These are phyloP conservation scores for Passer domesticus DNA, from an alignment of 2,113 vertebrate species.

Conservation along the genomic window DNA sequence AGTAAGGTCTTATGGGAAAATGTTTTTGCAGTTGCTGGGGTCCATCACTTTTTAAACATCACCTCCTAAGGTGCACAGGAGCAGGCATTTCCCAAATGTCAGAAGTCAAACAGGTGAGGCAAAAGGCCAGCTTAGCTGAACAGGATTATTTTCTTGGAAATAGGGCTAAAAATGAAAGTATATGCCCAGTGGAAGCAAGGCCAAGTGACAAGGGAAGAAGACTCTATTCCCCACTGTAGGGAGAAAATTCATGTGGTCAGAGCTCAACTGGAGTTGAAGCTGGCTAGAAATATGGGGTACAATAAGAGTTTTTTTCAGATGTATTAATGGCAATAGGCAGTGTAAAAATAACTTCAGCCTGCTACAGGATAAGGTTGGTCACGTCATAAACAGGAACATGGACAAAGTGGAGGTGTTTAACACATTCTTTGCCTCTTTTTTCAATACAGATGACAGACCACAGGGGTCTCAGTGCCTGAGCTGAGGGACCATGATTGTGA, in stretches of 20 bases:
- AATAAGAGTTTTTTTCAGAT: not conserved
- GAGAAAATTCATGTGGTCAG: not conserved
- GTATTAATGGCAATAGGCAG: not conserved
- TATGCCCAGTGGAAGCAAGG: not conserved
- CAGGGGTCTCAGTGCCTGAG: not conserved
- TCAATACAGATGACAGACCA: not conserved
- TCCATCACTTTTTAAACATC: not conserved
- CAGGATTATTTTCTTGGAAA: not conserved
- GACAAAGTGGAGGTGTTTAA: not conserved
- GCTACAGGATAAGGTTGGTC: not conserved
- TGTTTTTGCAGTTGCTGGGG: not conserved
- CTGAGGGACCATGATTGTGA: not conserved
- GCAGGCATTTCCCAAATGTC: not conserved
- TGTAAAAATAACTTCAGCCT: not conserved
- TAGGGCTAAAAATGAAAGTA: not conserved
- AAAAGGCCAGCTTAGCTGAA: not conserved
- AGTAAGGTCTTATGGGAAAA: not conserved
- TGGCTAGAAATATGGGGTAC: not conserved
- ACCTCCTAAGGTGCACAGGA: not conserved
- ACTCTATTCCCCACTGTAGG: not conserved
- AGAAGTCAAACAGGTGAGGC: not conserved
- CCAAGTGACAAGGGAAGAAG: not conserved
- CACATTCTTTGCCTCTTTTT: not conserved
- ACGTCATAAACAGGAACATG: not conserved
- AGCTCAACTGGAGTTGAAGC: not conserved